phyloP scores from a whole-genome alignment of 64 coral and sea anemone species.

The Porites lutea region DNA sequence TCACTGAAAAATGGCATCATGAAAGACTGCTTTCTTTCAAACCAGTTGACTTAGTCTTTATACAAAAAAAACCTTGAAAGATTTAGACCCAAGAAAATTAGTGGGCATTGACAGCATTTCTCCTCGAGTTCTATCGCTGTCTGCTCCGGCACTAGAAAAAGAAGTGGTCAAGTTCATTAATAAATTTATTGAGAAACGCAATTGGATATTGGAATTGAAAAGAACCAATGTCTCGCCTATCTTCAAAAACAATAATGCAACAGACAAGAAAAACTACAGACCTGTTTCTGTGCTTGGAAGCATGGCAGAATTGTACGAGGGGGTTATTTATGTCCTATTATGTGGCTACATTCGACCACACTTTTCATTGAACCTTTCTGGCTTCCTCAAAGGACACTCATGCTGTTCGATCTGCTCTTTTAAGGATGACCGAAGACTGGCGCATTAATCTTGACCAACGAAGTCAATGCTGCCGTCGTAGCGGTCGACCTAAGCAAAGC shows the following conservation, averaged over 20 bases:
- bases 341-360: neutral
- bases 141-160: neutral
- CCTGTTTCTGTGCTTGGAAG: neutral
- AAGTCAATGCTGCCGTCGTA: neutral
- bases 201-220: neutral
- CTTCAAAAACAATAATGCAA: neutral
- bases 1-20: too few species aligned
- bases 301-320: neutral
- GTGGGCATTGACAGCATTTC: neutral
- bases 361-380: neutral
- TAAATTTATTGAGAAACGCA: neutral
- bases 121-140: neutral
- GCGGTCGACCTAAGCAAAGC: neutral
- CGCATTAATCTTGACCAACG: neutral
- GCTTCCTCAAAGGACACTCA: neutral
- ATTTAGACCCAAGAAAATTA: neutral
- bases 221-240: neutral
- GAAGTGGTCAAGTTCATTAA: neutral
- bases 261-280: neutral
- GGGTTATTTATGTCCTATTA: neutral
- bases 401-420: neutral
- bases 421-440: neutral
- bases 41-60: neutral
- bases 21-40: too few species aligned
- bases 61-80: neutral